These are phyloP conservation scores for Actinemys pallida DNA, from an alignment of 2,113 vertebrate genomes.

Conservation along the genomic window DNA sequence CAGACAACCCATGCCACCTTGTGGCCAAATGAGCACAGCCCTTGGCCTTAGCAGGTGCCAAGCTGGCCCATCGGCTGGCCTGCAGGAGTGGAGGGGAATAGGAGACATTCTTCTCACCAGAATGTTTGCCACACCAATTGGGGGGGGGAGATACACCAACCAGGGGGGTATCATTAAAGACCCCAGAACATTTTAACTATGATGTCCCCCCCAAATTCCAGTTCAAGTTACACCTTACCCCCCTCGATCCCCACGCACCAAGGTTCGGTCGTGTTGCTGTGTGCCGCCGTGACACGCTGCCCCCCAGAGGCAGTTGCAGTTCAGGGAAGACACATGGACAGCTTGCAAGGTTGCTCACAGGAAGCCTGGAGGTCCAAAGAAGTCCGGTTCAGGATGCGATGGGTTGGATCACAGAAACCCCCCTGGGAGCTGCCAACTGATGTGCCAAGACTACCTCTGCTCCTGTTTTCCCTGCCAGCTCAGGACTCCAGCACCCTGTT, in stretches of 20 bases:
- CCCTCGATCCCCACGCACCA: neutral
- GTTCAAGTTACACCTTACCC: neutral
- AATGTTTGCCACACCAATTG: neutral
- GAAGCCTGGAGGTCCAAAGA: neutral
- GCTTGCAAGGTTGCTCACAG: neutral
- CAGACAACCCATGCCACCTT: neutral
- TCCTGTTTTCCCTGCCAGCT: too few relatives aligned
- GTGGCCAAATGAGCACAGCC: neutral
- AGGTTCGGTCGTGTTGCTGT: neutral
- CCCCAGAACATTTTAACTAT: neutral
- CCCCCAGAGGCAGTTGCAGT: neutral
- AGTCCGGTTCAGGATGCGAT: neutral
- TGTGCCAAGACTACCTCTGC: too few relatives aligned
- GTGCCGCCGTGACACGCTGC: rapidly evolving
- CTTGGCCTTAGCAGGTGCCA: too few relatives aligned
- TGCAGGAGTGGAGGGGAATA: neutral
- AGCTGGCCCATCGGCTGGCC: too few relatives aligned
- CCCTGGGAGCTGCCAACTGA: too few relatives aligned
- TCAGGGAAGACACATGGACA: neutral
- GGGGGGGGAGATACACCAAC: too few relatives aligned
- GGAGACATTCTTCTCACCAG: neutral
- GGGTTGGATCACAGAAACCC: too few relatives aligned
- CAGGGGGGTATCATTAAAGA: neutral
- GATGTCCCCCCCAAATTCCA: neutral
- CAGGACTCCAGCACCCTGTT: too few relatives aligned